Conservation (phyloP, 2,797 vertebrate species). For the Lycodopsis pacificus region DNA sequence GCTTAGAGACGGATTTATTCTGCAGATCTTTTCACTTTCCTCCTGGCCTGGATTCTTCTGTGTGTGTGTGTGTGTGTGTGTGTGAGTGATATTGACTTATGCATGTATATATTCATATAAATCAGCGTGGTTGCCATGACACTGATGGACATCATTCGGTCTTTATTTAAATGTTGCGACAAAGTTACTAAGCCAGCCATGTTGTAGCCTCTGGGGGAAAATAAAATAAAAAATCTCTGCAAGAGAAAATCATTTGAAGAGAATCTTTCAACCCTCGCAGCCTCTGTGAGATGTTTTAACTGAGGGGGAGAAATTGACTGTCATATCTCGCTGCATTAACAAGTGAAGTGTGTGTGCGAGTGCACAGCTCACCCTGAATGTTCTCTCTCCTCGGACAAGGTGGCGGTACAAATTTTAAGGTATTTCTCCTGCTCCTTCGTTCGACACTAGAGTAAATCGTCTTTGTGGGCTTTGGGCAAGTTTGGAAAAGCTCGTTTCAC, state of each 20-base stretch:
- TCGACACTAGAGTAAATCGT: constrained; percentile 67
- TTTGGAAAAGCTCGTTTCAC: constrained; percentile 79
- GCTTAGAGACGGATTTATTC: constrained; percentile 78
- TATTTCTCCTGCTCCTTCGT: constrained; percentile 40
- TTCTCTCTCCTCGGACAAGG: constrained; percentile 34
- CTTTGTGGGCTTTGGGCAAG: constrained; percentile 66
- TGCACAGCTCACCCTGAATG: constrained; percentile 23
- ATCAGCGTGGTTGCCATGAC: not conserved
- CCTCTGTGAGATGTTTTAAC: constrained; percentile 41
- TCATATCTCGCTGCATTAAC: constrained; percentile 61
- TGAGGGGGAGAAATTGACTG: constrained; percentile 13
- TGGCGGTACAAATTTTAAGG: constrained; percentile 43
- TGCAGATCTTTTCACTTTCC: constrained; percentile 68
- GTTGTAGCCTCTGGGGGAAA: constrained; percentile 31
- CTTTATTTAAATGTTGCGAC: constrained; percentile 38
- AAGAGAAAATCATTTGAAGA: constrained; percentile 36
- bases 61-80: not conserved
- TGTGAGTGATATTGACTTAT: not conserved
- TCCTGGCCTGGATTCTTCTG: constrained; percentile 53
- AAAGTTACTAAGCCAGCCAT: constrained; percentile 22
- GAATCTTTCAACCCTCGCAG: constrained; percentile 18
- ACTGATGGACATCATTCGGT: constrained; percentile 21
- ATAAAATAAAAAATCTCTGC: constrained; percentile 20
- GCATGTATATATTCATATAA: not conserved
- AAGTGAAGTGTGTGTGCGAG: constrained; percentile 47